Evolutionary conservation across 2,797 vertebrate genomes (phyloP), one percentile per base, ranked within the genome.

Genomic region (Parotocinclus haroldoi): DNA sequence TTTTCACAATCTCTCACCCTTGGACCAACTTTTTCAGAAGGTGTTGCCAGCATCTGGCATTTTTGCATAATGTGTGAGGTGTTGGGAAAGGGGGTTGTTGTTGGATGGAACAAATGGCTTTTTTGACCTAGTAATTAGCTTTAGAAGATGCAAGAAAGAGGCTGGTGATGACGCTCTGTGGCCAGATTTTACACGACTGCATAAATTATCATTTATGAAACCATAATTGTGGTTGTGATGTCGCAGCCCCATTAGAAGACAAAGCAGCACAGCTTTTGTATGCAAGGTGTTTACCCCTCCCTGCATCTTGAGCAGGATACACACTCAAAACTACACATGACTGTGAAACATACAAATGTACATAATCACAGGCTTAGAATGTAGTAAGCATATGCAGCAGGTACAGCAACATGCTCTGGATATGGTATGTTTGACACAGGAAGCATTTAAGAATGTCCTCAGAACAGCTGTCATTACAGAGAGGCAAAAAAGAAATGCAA

Each of bases 381-480:
- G 16, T 39, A 58, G 19, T 53, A 48, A 54, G 53, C 54, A 19
- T 42, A 67, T 18, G 38, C 39, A 10, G 73, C 63, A 73, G 59
- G 63, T 65, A 49, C 48, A 45, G 54, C 71, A 68, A 53, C 66
- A 42, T 68, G 68, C 46, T 71, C 85, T 84, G 84, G 85, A 89
- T 89, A 89, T 92, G 92, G 89, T 87, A 91, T 87, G 87, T 95
- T 93, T 86, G 80, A 83, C 78, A 78, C 74, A 78, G 77, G 74
- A 76, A 75, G 76, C 73, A 54, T 79, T 79, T 76, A 76, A 72
- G 80, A 92, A 90, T 89, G 88, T 90, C 89, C 88, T 78, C 86
- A 88, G 91, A 92, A 92, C 95, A 93, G 91, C 92, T 93, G 90
- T 92, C 94, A 95, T 95, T 93, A 92, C 75, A 77, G 87, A 87